phyloP scores from a whole-genome alignment of 2,888 invertebrate genomes.

The Lochmaea crataegi region DNA sequence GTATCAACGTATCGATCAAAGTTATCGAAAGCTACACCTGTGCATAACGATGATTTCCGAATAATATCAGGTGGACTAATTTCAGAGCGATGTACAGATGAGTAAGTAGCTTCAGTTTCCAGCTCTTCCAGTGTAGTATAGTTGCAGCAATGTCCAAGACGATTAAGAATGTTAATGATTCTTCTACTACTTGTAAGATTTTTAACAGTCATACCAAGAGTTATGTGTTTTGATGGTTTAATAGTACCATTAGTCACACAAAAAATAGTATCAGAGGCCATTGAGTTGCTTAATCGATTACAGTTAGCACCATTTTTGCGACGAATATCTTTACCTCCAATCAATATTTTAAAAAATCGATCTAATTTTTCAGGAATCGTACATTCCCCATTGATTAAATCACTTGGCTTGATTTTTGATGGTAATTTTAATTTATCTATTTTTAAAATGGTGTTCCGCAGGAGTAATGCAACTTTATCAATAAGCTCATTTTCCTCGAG shows the following conservation, averaged over 20 bases:
- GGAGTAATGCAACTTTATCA: constrained; percentile 1
- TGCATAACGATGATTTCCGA: constrained; percentile 45
- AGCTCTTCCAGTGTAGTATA: constrained; percentile 36
- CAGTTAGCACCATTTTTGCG: not conserved
- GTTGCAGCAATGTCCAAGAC: constrained; percentile 2
- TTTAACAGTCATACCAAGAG: constrained; percentile 33
- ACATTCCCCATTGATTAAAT: constrained; percentile 5
- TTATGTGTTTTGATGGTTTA: constrained; percentile 40
- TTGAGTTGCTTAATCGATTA: constrained; percentile 10
- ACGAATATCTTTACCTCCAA: constrained; percentile 4
- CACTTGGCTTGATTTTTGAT: constrained; percentile 3
- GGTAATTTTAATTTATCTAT: constrained; percentile 4
- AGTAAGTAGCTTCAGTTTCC: constrained; percentile 38
- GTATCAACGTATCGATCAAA: constrained; percentile 49
- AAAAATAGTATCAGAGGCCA: constrained; percentile 39
- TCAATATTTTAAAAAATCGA: constrained; percentile 9
- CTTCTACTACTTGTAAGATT: constrained; percentile 39
- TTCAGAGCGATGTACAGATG: constrained; percentile 23
- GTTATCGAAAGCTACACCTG: constrained; percentile 47
- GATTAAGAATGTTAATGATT: too few species aligned
- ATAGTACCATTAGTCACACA: constrained; percentile 47
- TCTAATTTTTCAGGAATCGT: constrained; percentile 11
- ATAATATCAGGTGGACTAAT: constrained; percentile 42
- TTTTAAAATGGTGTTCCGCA: constrained; percentile 9
- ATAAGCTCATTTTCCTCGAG: constrained; percentile 9